These are phyloP conservation scores for Arenicola marina DNA, from an alignment of 2,888 invertebrate species.

Conservation along the genomic window DNA sequence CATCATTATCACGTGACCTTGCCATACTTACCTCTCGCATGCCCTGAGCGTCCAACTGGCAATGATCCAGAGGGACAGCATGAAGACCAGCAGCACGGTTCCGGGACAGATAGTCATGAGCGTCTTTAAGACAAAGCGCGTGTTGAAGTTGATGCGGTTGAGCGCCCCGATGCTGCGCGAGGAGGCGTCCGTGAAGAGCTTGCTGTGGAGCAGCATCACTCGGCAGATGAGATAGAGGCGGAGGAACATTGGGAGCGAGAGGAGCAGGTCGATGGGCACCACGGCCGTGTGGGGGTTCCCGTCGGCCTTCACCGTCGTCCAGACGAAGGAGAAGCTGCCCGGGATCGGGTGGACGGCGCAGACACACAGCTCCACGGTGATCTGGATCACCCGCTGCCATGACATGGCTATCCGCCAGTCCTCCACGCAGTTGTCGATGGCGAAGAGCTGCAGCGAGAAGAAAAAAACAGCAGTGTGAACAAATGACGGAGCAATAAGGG, in stretches of 20 bases:
- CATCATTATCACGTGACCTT: background rate
- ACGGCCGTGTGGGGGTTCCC: slow-evolving; percentile 36
- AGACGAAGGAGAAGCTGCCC: slow-evolving; percentile 33
- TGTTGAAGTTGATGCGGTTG: slow-evolving; percentile 71
- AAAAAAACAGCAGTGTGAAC: no score
- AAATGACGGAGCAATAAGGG: no score
- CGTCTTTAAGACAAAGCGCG: slow-evolving; percentile 92
- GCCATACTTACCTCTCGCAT: slow-evolving; percentile 83
- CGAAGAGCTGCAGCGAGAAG: slow-evolving; percentile 69
- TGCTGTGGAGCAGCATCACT: slow-evolving; percentile 98
- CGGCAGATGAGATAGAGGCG: slow-evolving; percentile 98
- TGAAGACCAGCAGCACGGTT: slow-evolving; percentile 97
- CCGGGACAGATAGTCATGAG: slow-evolving; percentile 99
- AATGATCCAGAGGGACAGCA: slow-evolving; percentile 99
- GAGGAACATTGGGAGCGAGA: slow-evolving; percentile 99
- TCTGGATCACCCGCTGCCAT: slow-evolving; percentile 83
- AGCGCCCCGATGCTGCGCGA: slow-evolving; percentile 76
- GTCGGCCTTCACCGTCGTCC: slow-evolving; percentile 64
- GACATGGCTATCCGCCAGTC: slow-evolving; percentile 99
- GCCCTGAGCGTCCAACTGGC: slow-evolving; percentile 98
- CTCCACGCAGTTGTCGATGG: slow-evolving; percentile 99
- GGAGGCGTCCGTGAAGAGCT: slow-evolving; percentile 99
- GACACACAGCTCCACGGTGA: slow-evolving; percentile 71
- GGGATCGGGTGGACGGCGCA: slow-evolving; percentile 86
- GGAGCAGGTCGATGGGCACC: slow-evolving; percentile 77